Base-by-base conservation (phyloP, 2,888 invertebrate species). In the Erannis defoliaria region DNA sequence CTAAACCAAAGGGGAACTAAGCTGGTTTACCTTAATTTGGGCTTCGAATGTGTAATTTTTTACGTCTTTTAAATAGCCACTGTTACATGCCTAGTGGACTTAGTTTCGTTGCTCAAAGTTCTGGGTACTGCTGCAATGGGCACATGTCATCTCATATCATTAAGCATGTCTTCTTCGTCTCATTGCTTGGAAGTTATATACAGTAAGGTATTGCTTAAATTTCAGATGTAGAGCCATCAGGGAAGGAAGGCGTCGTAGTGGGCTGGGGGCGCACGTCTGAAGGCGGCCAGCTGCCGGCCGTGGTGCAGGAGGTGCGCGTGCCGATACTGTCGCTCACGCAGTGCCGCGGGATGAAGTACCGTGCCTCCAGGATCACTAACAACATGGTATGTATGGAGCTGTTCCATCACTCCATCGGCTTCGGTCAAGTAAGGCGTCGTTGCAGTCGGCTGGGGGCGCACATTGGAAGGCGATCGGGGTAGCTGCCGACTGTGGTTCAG, bases 231-330 rank as follows among this genome's bases (percentile, higher is more conserved):
- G 96, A 96, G 74, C 96, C 96, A 48, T 94, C 96, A 0, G 96
- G 96, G 31, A 95, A 95, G 76, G 90, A 93, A 57, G 97, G 97
- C 9, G 95, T 96, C 0, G 97, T 97, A 6, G 96, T 97, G 8
- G 97, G 97, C 2, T 97, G 97, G 97, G 97, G 97, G 0, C 94
- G 97, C 6, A 96, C 96, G 0, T 94, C 96, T 0, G 97, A 97
- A 82, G 97, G 97, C 2, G 97, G 97, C 0, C 94, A 95, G 79
- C 84, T 97, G 46, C 97, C 97, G 2, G 95, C 95, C 0, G 92
- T 96, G 45, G 96, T 97, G 5, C 97, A 97, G 76, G 97, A 97
- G 85, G 97, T 97, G 0, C 94, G 96, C 71, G 97, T 98, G 40
- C 97, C 97, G 0, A 97, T 98, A 68, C 93, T 97, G 69, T 96